Evolutionary conservation across 1,140 invertebrate genomes (phyloP), one percentile per base, ranked within the genome.

Genomic region (Samia ricini): DNA sequence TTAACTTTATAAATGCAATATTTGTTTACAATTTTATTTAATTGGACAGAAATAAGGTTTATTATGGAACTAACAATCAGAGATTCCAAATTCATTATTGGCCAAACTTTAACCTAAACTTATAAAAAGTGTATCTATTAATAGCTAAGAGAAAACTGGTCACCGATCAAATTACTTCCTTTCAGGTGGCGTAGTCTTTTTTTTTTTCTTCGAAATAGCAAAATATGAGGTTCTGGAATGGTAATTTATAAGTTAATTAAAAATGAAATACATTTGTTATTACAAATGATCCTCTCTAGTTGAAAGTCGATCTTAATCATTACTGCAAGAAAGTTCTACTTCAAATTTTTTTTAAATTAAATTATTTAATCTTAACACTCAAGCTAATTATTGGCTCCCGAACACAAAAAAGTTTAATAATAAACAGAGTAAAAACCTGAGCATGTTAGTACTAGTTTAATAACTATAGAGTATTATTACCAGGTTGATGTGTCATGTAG

Each of bases 401-500:
- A n/a, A n/a, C n/a, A n/a, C n/a, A n/a, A n/a, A n/a, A n/a, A n/a
- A n/a, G n/a, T n/a, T n/a, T n/a, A n/a, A n/a, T n/a, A n/a, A n/a
- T n/a, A n/a, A n/a, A 36, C 15, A 36, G 33, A 36, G 6, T 36
- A 36, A 36, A 15, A 36, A 7, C 33, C 33, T 36, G 33, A 15
- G 33, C 6, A 36, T 36, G 33, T 7, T 36, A n/a, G n/a, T n/a
- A n/a, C n/a, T n/a, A 5, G 2, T 29, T 29, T 29, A 29, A 29
- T 29, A n/a, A n/a, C n/a, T n/a, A n/a, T n/a, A n/a, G n/a, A n/a
- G n/a, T n/a, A n/a, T 3, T 42, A 3, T 68, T 91, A 96, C 95
- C 97, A 89, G 98, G 97, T 76, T 95, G 92, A 90, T 99, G 97
- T 66, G 94, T 95, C 97, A 99, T 98, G 72, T 98, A 99, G 91